Evolutionary conservation across 1,140 invertebrate species (phyloP).

Genomic region (Drosophila nebulosa): DNA sequence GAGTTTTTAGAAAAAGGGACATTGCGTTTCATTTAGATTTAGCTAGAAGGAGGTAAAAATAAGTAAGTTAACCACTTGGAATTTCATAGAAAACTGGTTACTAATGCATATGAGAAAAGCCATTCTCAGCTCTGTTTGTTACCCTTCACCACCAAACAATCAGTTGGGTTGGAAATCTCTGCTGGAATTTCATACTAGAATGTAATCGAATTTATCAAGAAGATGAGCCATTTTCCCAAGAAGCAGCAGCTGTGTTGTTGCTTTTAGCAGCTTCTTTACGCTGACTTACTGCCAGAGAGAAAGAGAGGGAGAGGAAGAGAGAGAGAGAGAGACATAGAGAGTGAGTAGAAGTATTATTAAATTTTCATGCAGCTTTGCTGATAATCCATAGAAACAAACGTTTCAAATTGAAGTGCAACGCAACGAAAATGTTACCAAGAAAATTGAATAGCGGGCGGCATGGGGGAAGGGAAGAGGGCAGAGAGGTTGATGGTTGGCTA

Average conservation of each 20-base stretch:
- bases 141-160: background rate
- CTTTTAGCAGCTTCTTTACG: background rate
- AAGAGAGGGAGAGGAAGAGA: background rate
- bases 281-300: background rate
- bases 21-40: no score
- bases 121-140: background rate
- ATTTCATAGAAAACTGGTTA: background rate
- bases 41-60: no score
- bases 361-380: conserved; percentile 73
- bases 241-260: background rate
- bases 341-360: conserved; percentile 60
- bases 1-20: no score
- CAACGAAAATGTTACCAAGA: conserved; percentile 35
- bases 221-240: background rate
- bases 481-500: conserved; percentile 9
- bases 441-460: conserved; percentile 38
- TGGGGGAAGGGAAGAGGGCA: no score
- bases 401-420: conserved; percentile 58
- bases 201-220: conserved; percentile 1
- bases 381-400: conserved; percentile 68
- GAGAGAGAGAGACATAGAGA: background rate
- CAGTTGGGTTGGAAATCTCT: background rate
- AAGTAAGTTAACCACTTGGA: background rate
- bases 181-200: background rate
- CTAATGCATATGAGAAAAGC: background rate